Evolutionary conservation across 2,888 invertebrate genomes (phyloP).

Genomic region (Drosophila melanosoma): DNA sequence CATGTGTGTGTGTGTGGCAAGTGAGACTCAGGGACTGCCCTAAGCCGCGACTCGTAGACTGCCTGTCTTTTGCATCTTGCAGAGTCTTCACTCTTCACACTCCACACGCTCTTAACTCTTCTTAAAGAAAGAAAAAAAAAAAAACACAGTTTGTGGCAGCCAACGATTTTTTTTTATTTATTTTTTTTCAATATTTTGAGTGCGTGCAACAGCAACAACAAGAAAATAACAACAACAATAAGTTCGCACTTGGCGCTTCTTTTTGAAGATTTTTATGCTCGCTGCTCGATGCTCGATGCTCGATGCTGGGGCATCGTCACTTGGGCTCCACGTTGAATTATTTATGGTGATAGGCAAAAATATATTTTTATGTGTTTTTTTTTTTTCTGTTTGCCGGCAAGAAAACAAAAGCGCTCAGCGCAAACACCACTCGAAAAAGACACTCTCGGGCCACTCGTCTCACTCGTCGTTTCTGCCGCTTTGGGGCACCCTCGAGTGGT

Average conservation of each 20-base stretch:
- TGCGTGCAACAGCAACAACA: constrained; percentile 63
- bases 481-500: constrained; percentile 60
- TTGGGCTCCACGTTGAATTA: constrained; percentile 70
- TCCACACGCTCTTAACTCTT: constrained; percentile 18
- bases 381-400: constrained; percentile 71
- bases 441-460: constrained; percentile 71
- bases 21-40: constrained; percentile 58
- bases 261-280: constrained; percentile 78
- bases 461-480: constrained; percentile 12
- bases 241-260: constrained; percentile 78
- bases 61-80: constrained; percentile 71
- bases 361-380: constrained; percentile 70
- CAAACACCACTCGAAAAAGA: constrained; percentile 71
- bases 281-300: constrained; percentile 28
- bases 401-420: constrained; percentile 69
- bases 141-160: constrained; percentile 46
- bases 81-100: constrained; percentile 41
- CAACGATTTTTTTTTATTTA: constrained; percentile 27
- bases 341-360: constrained; percentile 82
- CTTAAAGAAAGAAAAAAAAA: constrained; percentile 16
- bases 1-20: neutral
- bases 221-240: constrained; percentile 33
- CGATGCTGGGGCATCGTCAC: constrained; percentile 34
- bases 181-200: constrained; percentile 63
- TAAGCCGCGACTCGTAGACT: constrained; percentile 65